Conservation (phyloP, 2,113 vertebrate species). For the Prunella himalayana region DNA sequence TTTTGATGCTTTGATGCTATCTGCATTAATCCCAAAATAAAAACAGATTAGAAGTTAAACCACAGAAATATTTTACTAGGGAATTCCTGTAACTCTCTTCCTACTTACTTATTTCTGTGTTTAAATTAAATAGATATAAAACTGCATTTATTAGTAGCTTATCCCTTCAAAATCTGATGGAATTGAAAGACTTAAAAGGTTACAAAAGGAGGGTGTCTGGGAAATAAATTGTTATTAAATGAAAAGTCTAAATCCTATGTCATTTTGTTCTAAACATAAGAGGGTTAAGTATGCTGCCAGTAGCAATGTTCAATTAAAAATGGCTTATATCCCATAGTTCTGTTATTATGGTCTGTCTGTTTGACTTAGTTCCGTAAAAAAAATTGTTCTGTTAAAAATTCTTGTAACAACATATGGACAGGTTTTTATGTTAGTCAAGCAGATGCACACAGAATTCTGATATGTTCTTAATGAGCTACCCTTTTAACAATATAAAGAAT, state of each 20-base stretch:
- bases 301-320: slow-evolving; percentile 22
- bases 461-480: background rate
- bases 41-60: background rate
- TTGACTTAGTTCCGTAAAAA: slow-evolving; percentile 14
- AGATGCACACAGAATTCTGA: slow-evolving; percentile 8
- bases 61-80: background rate
- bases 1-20: background rate
- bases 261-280: slow-evolving; percentile 23
- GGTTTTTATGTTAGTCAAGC: slow-evolving; percentile 1
- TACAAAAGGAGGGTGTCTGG: background rate
- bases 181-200: slow-evolving; percentile 6
- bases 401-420: slow-evolving; percentile 5
- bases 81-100: background rate
- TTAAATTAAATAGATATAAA: slow-evolving; percentile 10
- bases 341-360: background rate
- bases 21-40: background rate
- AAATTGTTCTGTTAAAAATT: slow-evolving; percentile 29
- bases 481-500: slow-evolving; percentile 27
- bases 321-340: background rate
- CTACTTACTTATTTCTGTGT: background rate
- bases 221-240: slow-evolving; percentile 16
- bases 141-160: slow-evolving; percentile 13
- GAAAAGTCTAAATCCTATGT: slow-evolving; percentile 18
- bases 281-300: slow-evolving; percentile 22
- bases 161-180: slow-evolving; percentile 26